These are phyloP conservation scores for Montifringilla adamsi DNA, from an alignment of 2,113 vertebrate species.

Conservation along the genomic window DNA sequence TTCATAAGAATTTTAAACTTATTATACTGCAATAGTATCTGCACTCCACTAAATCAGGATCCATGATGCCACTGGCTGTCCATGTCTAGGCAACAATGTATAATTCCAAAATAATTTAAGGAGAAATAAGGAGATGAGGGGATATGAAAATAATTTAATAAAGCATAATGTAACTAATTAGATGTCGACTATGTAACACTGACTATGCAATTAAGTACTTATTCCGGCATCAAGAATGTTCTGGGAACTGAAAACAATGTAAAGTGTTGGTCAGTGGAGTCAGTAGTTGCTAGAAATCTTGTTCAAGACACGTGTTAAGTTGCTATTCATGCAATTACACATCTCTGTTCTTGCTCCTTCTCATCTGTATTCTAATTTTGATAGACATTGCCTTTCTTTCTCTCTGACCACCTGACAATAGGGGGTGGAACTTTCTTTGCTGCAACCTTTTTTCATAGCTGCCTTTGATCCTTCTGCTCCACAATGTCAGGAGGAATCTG, in stretches of 20 bases:
- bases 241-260: neutral
- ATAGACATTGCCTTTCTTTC: neutral
- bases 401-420: neutral
- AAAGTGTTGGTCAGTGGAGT: rapidly evolving
- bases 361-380: neutral
- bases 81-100: neutral
- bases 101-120: neutral
- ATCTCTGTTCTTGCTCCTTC: neutral
- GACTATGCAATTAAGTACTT: neutral
- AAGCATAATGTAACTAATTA: neutral
- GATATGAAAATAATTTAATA: neutral
- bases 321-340: neutral
- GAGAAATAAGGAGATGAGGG: neutral
- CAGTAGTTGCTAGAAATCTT: neutral
- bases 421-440: neutral
- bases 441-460: neutral
- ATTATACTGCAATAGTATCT: neutral
- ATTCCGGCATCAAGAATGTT: neutral
- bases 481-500: neutral
- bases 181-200: neutral
- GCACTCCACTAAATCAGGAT: neutral
- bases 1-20: neutral
- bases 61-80: neutral
- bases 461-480: neutral
- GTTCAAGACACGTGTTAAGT: neutral